Evolutionary conservation across 2,888 invertebrate species (phyloP), one percentile per base, ranked within the genome.

Genomic region (Acrobasis suavella): DNA sequence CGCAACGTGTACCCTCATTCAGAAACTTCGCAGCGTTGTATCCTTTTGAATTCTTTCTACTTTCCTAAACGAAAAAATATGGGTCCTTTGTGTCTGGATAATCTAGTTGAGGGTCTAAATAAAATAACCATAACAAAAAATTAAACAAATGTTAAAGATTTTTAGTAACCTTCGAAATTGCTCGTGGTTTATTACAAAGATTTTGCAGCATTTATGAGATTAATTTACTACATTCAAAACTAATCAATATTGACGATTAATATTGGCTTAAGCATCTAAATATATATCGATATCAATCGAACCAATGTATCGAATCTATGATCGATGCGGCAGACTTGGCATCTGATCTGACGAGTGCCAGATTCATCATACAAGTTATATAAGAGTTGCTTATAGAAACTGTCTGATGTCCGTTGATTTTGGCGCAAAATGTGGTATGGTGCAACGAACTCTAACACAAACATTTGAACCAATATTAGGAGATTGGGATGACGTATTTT

Each of bases 241-340:
- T 38, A 54, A 54, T 54, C 54, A 52, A 52, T 9, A 3, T n/a
- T 22, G n/a, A n/a, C 46, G 32, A 58, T 22, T 58, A 49, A 42
- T n/a, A n/a, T 58, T 42, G 42, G 46, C 22, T 17, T n/a, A 32
- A 32, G 32, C 32, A 32, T 16, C 46, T 49, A 58, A 46, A 58
- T 56, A 42, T 56, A 42, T 39, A n/a, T 42, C 56, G 17, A 59
- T 50, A 50, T 49, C 46, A 58, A 60, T 60, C 60, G 49, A 42
- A 14, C 50, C 16, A 56, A 54, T 42, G 46, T 49, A 58, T 59
- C 58, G 64, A 56, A 39, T 60, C 61, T 51, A 62, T 74, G 74
- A 73, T 75, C 73, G 74, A 73, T 67, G 65, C 69, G 69, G 68
- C 74, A 74, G 75, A 75, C 74, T 82, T 84, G 84, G 84, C 82